These are phyloP conservation scores for Chionomys nivalis DNA, from an alignment of 2,113 vertebrate genomes.

Conservation along the genomic window DNA sequence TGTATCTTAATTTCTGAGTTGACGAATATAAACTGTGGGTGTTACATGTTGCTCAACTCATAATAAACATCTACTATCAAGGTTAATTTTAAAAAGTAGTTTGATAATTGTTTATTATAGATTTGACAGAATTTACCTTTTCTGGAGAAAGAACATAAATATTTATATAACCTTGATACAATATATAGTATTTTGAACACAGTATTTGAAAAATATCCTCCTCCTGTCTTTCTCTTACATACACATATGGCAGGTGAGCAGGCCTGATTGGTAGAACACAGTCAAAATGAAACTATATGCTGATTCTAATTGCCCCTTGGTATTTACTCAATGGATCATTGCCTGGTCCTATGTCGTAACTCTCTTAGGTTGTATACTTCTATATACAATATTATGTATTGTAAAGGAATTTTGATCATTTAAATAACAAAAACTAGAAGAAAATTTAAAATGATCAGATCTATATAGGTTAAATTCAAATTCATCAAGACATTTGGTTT, in stretches of 20 bases:
- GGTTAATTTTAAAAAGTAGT: background rate
- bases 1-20: background rate
- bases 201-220: background rate
- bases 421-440: background rate
- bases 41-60: background rate
- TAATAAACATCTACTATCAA: background rate
- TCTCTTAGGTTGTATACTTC: background rate
- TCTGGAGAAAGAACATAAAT: background rate
- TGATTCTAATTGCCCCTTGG: background rate
- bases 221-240: background rate
- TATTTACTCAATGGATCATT: background rate
- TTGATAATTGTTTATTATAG: slow-evolving; percentile 8
- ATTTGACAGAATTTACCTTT: background rate
- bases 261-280: background rate
- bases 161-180: background rate
- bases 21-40: background rate
- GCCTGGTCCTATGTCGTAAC: background rate
- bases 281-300: background rate
- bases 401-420: background rate
- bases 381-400: background rate
- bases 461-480: background rate
- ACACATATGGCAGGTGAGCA: background rate
- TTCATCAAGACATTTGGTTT: background rate
- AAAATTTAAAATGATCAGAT: background rate
- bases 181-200: background rate